Evolutionary conservation across 2,888 invertebrate species (phyloP).

Genomic region (Agonopterix arenella): DNA sequence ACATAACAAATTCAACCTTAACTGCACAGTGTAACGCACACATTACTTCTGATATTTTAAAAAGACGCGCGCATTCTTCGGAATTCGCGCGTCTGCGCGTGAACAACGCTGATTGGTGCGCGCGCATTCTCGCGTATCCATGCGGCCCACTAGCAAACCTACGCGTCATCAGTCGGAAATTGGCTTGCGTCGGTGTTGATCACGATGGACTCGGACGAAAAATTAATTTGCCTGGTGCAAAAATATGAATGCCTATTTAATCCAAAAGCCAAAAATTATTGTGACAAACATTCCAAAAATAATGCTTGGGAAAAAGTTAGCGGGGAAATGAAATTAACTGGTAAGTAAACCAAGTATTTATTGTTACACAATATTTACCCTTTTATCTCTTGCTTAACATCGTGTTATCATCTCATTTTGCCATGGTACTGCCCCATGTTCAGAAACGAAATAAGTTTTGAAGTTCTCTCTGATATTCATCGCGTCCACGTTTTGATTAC

Average conservation of each 20-base stretch:
- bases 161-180: too few relatives aligned
- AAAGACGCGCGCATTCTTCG: background rate
- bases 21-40: background rate
- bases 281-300: slow-evolving; percentile 4
- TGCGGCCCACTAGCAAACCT: too few relatives aligned
- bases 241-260: slow-evolving; percentile 3
- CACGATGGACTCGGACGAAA: background rate
- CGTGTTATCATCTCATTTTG: slow-evolving; percentile 12
- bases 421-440: slow-evolving; percentile 11
- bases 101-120: background rate
- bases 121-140: background rate
- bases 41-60: background rate
- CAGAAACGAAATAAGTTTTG: slow-evolving; percentile 13
- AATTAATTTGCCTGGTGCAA: background rate
- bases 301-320: background rate
- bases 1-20: background rate
- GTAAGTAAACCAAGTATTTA: background rate
- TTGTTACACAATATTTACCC: too few relatives aligned
- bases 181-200: too few relatives aligned
- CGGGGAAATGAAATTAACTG: background rate
- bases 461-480: background rate
- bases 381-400: slow-evolving; percentile 3
- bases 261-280: slow-evolving; percentile 3
- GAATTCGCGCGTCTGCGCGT: slow-evolving; percentile 1
- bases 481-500: background rate